Base-by-base conservation (phyloP, 2,113 vertebrate species). In the Tragelaphus buxtoni region DNA sequence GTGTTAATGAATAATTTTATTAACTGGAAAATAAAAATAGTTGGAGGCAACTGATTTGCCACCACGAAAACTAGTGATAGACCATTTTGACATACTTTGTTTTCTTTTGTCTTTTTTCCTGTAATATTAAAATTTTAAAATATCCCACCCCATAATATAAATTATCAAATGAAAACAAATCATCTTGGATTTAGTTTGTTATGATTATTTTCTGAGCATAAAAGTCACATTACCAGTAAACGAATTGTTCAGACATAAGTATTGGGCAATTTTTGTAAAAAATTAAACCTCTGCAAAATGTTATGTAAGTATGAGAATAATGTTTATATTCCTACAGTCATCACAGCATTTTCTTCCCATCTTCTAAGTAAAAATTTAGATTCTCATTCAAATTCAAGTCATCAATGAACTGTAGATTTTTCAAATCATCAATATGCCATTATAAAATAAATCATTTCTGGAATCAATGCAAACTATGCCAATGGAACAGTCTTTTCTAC, bases 91-190 rank as follows among this genome's bases (percentile, higher is more conserved):
- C 53, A 76, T 61, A 42, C 3, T 58, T 76, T 85, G 60, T 42
- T 65, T 22, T 87, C 9, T 65, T 51, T 84, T 53, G 4, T 30
- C 5, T 82, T 53, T 92, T 88, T 86, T 58, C 35, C 42, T 65
- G 5, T 93, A 74, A 87, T 51, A 3, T 79, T 83, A 83, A 72
- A 94, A 83, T 82, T 96, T 74, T 94, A 39, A 91, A 93, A 72
- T 12, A 32, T 53, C 10, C 9, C 51, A 77, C 88, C 39, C 55
- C 32, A 84, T 95, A 93, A 69, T 94, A 45, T 35, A 4, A 95
- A 65, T 88, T 55, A 1, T 10, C 42, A 92, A 77, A 77, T 95
- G 26, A 82, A 94, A 96, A 79, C 20, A 92, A 61, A 55, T 13
- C 14, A 30, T 81, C 87, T 89, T 91, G 24, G 63, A 69, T 94